Conservation (phyloP, 1,140 invertebrate species). For the Leptinotarsa lineolata region DNA sequence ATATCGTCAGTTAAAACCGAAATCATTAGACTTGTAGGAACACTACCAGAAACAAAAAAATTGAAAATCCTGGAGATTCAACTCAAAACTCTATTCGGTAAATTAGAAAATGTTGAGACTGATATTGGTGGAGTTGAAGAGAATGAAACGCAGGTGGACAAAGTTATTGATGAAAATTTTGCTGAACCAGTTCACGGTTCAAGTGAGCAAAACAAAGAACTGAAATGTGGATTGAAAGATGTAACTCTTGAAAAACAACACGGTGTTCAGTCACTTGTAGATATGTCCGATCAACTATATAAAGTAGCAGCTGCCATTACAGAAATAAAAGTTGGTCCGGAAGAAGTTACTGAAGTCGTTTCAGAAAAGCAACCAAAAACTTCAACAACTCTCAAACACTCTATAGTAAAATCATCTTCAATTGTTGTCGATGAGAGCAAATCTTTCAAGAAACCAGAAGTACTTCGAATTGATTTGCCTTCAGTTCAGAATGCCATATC, state of each 20-base stretch:
- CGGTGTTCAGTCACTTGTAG: not conserved
- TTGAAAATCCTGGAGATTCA: not conserved
- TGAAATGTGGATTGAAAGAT: not conserved
- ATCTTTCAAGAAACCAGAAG: slow-evolving; percentile 19
- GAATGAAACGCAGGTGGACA: not conserved
- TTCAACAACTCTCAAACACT: slow-evolving; percentile 13
- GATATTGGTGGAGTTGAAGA: slow-evolving; percentile 10
- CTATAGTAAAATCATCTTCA: slow-evolving; percentile 30
- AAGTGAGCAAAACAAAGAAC: not conserved
- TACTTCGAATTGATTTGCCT: slow-evolving; percentile 13
- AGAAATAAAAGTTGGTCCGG: not conserved
- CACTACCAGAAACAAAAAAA: not conserved
- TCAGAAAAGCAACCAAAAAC: slow-evolving; percentile 17
- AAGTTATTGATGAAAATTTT: not conserved
- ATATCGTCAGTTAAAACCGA: not conserved
- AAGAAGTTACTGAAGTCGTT: slow-evolving; percentile 16
- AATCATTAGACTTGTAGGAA: not conserved
- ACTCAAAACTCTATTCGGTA: not conserved
- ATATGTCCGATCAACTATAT: not conserved
- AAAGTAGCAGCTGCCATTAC: slow-evolving; percentile 11
- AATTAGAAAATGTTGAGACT: not conserved
- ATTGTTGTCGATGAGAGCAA: slow-evolving; percentile 24
- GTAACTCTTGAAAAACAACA: not conserved
- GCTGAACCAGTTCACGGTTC: not conserved
- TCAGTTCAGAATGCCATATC: slow-evolving; percentile 8